Percentiles rank a stretch among this genome's conserved stretches.
phyloP scores from a whole-genome alignment of 2,888 invertebrate genomes.

The Melinaea menophilus region DNA sequence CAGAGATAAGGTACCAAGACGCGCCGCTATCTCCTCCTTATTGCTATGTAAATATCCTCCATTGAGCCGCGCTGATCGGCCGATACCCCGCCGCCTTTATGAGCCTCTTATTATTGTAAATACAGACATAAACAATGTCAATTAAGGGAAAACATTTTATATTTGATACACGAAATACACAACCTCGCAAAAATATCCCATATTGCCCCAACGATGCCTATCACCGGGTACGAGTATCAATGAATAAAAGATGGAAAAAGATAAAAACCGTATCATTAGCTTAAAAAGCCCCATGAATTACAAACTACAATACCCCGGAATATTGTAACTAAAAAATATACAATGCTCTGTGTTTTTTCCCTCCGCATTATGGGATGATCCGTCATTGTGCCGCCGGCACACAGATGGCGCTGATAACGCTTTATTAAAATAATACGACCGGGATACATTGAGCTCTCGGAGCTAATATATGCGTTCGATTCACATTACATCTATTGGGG shows the following conservation, averaged over 20 bases:
- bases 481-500: not conserved
- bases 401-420: conserved; percentile 72
- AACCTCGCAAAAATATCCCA: conserved; percentile 22
- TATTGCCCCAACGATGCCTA: conserved; percentile 27
- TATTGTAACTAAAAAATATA: conserved; percentile 58
- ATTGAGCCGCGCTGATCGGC: conserved; percentile 64
- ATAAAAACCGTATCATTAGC: conserved; percentile 76
- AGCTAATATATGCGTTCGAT: conserved; percentile 25
- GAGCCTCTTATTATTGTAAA: conserved; percentile 45
- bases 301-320: conserved; percentile 68
- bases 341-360: conserved; percentile 58
- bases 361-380: conserved; percentile 74
- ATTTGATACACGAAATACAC: conserved; percentile 10
- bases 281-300: conserved; percentile 75
- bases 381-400: conserved; percentile 63
- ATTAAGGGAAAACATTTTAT: conserved; percentile 23
- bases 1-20: conserved; percentile 53
- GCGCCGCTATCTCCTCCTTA: conserved; percentile 64
- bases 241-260: conserved; percentile 49
- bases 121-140: conserved; percentile 36
- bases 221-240: conserved; percentile 31
- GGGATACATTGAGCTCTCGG: conserved; percentile 42
- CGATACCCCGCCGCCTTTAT: conserved; percentile 69
- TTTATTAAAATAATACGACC: conserved; percentile 66
- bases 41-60: conserved; percentile 76